phyloP scores from a whole-genome alignment of 30 jellyfish, hydroid and myxozoan genomes.

The Cassiopea andromeda region DNA sequence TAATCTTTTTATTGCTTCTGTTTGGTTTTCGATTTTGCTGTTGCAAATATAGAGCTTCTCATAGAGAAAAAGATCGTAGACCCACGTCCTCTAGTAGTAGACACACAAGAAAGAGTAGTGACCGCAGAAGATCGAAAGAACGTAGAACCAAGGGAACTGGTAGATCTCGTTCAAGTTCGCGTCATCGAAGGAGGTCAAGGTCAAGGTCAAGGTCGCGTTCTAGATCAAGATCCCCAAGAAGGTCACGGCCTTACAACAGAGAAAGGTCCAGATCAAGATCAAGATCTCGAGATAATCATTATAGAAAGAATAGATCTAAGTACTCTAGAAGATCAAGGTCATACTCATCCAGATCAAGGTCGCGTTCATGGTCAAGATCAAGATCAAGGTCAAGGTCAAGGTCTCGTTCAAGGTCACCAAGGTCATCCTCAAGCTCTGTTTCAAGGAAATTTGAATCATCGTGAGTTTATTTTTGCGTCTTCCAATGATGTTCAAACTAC shows the following conservation, averaged over 20 bases:
- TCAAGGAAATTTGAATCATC: constrained; percentile 68
- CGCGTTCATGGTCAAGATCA: constrained; percentile 51
- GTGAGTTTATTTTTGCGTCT: constrained; percentile 42
- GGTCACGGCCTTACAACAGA: constrained; percentile 79
- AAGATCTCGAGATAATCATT: constrained; percentile 58
- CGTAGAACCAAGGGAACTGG: constrained; percentile 30
- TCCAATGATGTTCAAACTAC: not conserved
- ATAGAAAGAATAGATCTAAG: constrained; percentile 2
- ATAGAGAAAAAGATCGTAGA: constrained; percentile 15
- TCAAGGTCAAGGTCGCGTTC: constrained; percentile 60
- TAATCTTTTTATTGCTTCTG: not conserved
- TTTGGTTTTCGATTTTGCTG: not conserved
- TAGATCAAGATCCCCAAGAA: constrained; percentile 66
- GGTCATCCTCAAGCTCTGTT: constrained; percentile 39
- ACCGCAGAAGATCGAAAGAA: constrained; percentile 50
- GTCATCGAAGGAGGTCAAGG: constrained; percentile 68
- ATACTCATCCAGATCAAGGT: constrained; percentile 47
- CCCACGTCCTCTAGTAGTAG: not conserved
- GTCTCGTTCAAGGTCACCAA: constrained; percentile 63
- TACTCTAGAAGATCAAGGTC: constrained; percentile 45
- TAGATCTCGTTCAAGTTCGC: constrained; percentile 61
- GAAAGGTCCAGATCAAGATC: constrained; percentile 77
- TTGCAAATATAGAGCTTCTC: not conserved
- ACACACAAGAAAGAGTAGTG: constrained; percentile 23
- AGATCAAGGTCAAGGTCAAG: constrained; percentile 69